Evolutionary conservation across 2,888 invertebrate species (phyloP).

Genomic region (Drosophila kokeensis): DNA sequence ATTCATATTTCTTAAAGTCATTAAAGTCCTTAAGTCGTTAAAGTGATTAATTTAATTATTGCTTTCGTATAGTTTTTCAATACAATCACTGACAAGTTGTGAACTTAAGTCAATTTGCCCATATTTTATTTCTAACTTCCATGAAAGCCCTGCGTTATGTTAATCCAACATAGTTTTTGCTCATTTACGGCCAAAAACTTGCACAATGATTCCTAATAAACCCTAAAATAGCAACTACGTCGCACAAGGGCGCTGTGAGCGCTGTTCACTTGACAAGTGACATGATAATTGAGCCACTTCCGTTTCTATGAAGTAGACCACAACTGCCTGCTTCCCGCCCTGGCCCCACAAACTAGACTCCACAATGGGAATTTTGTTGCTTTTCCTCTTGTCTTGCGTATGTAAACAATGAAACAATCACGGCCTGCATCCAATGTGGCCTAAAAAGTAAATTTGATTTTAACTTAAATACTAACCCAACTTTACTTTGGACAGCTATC

Average conservation of each 20-base stretch:
- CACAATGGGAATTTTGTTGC: background rate
- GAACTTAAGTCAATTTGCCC: background rate
- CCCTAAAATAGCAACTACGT: background rate
- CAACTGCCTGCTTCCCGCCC: too few relatives aligned
- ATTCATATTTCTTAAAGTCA: background rate
- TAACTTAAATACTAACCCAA: background rate
- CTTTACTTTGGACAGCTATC: background rate
- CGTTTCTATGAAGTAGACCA: background rate
- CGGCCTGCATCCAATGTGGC: background rate
- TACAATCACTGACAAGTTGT: background rate
- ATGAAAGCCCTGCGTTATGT: background rate
- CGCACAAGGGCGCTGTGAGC: background rate
- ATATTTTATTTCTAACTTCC: background rate
- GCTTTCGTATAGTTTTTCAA: background rate
- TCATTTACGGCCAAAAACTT: background rate
- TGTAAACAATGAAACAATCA: slow-evolving; percentile 12
- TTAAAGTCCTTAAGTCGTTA: background rate
- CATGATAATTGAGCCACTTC: slow-evolving; percentile 7
- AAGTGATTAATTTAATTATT: background rate
- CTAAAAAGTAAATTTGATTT: background rate
- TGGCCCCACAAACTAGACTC: background rate
- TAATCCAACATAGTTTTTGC: background rate
- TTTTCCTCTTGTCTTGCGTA: background rate
- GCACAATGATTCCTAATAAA: slow-evolving; percentile 4
- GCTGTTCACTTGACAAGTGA: background rate